Evolutionary conservation across 1,140 invertebrate species (phyloP), one percentile per base, ranked within the genome.

Genomic region (Heliothis virescens): DNA sequence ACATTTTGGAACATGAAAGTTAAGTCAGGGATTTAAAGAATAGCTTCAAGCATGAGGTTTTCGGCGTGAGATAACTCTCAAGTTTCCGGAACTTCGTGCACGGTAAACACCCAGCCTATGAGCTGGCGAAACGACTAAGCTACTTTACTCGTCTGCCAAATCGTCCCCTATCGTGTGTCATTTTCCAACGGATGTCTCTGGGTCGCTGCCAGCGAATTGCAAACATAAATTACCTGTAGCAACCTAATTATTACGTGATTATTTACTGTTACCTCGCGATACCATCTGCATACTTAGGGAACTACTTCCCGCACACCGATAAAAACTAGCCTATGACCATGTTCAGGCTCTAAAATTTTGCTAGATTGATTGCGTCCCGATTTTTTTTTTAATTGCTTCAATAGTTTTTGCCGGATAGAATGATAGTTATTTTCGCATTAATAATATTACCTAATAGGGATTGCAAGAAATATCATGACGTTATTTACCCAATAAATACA

Each of bases 111-210:
- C 1, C 72, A 47, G 34, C 15, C 29, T 60, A 48, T 18, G 57
- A 73, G 50, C 34, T 57, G 52, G 29, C 34, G 34, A 74, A 59
- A 74, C 57, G 53, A 74, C 69, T 72, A n/a, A 62, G 72, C 57
- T 74, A 57, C 52, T 74, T 15, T n/a, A 52, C 47, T 48, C 48
- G 21, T 78, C 13, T 81, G 72, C 76, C 76, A 83, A 81, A 83
- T 79, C 73, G 59, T 7, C 63, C 62, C 34, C 62, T 81, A 82
- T 79, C 72, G 74, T 74, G 73, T 82, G 80, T 82, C 81, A 77
- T 82, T 80, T 80, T 79, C 59, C 60, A 71, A 80, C 75, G 48
- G 72, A 79, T 78, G 41, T 73, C 52, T 69, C 73, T 79, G 79
- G 76, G 53, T 21, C 15, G 62, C 53, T 74, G 59, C 82, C 82